A percentile compares a stretch with the other conserved stretches of the same genome.
Conservation (phyloP, 2,888 invertebrate genomes). For the Pharmacophagus antenor region DNA sequence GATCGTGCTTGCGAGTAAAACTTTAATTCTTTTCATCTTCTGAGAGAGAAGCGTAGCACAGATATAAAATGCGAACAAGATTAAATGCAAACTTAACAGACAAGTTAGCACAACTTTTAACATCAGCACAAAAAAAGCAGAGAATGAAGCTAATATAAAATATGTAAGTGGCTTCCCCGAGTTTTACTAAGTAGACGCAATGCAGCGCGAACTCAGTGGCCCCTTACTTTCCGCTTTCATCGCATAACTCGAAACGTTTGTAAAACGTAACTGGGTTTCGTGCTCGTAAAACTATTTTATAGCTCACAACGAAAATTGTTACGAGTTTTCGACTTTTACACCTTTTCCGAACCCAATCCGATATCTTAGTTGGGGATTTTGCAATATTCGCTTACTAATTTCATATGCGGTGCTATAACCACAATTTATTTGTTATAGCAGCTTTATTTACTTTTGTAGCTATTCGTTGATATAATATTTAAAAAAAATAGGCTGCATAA, state of each 20-base stretch:
- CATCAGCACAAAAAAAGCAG: conserved; percentile 14
- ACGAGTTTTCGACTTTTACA: conserved; percentile 45
- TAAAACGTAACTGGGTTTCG: conserved; percentile 52
- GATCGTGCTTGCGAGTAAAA: not conserved
- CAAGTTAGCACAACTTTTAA: conserved; percentile 3
- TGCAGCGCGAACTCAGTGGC: conserved; percentile 44
- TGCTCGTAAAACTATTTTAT: conserved; percentile 64
- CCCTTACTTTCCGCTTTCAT: conserved; percentile 40
- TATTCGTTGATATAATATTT: not conserved
- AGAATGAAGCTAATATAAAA: conserved; percentile 19
- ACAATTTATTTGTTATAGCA: not conserved
- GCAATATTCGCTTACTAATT: conserved; percentile 3
- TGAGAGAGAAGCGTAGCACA: not conserved
- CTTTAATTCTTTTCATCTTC: not conserved
- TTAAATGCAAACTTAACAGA: conserved; percentile 8
- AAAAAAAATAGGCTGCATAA: not conserved
- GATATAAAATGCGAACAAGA: conserved; percentile 10
- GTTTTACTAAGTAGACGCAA: conserved; percentile 41
- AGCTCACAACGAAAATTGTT: conserved; percentile 51
- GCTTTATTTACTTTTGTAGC: conserved; percentile 1
- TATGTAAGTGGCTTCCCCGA: conserved; percentile 23
- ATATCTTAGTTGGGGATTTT: conserved; percentile 23
- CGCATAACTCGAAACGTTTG: conserved; percentile 40
- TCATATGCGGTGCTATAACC: not conserved
- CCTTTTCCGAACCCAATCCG: conserved; percentile 24